Evolutionary conservation across 2,888 invertebrate genomes (phyloP).

Genomic region (Cerastis leucographa): DNA sequence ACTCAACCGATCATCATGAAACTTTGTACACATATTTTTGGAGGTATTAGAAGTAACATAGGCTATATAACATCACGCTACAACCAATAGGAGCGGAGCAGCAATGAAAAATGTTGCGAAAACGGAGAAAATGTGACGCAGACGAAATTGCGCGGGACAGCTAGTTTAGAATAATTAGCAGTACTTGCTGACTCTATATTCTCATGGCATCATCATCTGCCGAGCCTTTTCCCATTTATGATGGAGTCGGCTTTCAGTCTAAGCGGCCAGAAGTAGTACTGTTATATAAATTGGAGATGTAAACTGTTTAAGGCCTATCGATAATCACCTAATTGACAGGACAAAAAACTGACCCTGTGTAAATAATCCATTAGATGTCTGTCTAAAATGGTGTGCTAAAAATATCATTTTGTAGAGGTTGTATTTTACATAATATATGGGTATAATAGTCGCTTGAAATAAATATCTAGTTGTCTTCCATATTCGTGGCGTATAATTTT

Average conservation of each 20-base stretch:
- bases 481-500: slow-evolving; percentile 14
- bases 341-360: neutral
- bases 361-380: slow-evolving; percentile 10
- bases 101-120: no score
- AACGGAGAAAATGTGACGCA: no score
- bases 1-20: no score
- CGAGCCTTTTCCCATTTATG: neutral
- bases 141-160: no score
- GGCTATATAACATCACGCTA: no score
- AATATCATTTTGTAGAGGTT: slow-evolving; percentile 4
- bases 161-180: neutral
- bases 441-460: slow-evolving; percentile 24
- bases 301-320: neutral
- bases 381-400: slow-evolving; percentile 28
- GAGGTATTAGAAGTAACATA: no score
- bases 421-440: slow-evolving; percentile 13
- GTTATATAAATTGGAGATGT: neutral
- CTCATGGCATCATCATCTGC: neutral
- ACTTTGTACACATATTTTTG: no score
- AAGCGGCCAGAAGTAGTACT: neutral
- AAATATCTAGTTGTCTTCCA: slow-evolving; percentile 16
- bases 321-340: neutral
- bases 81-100: no score
- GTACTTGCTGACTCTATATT: neutral
- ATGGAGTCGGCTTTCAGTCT: neutral